These are phyloP conservation scores for Eumaeus atala DNA, from an alignment of 1,140 invertebrate genomes.

Conservation along the genomic window DNA sequence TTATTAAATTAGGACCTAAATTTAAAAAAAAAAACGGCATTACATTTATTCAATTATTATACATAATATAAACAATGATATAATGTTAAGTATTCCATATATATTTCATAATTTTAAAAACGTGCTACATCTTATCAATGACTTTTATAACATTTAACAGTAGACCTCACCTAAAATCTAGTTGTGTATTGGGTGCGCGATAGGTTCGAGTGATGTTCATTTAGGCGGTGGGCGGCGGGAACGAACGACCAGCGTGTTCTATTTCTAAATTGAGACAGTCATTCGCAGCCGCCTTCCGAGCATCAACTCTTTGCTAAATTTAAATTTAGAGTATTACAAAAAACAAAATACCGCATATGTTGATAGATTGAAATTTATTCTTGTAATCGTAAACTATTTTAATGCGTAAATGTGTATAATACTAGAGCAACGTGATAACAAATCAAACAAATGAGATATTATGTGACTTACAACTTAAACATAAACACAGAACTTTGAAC, in stretches of 20 bases:
- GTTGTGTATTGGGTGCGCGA: slow-evolving; percentile 13
- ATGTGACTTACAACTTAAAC: not conserved
- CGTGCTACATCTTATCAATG: no score
- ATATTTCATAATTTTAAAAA: no score
- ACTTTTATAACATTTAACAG: no score
- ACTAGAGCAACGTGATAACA: no score
- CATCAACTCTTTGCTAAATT: slow-evolving; percentile 56
- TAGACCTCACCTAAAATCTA: not conserved
- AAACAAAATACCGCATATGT: slow-evolving; percentile 1
- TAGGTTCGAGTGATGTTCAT: slow-evolving; percentile 15
- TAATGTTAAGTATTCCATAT: no score
- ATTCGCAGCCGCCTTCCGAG: slow-evolving; percentile 61
- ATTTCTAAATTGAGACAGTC: slow-evolving; percentile 73
- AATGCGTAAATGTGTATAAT: not conserved
- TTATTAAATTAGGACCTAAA: no score
- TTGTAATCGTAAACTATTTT: not conserved
- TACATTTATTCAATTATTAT: no score
- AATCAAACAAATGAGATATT: no score
- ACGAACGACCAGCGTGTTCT: slow-evolving; percentile 62
- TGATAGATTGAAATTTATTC: not conserved
- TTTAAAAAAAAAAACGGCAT: no score
- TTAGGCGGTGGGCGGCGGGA: slow-evolving; percentile 44
- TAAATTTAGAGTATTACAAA: slow-evolving; percentile 43
- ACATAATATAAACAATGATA: no score
- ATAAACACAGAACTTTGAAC: slow-evolving; percentile 2